Conservation (phyloP, 1,140 invertebrate species). For the Saccostrea cuccullata region DNA sequence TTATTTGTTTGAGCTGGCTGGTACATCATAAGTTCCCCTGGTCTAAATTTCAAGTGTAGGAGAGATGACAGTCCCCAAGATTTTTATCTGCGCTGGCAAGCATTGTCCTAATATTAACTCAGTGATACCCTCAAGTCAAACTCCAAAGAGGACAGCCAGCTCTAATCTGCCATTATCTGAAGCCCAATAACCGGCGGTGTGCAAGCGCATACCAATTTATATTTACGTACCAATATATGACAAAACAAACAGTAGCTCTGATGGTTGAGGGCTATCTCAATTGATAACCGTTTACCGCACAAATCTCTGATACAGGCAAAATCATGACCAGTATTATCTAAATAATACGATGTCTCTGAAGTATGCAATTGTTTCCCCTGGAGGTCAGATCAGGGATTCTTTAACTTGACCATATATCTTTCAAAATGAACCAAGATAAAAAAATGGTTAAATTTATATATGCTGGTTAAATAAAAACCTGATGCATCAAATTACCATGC, state of each 20-base stretch:
- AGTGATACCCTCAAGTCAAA: constrained; percentile 40
- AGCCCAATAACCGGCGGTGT: background rate
- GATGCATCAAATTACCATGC: background rate
- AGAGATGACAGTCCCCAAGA: constrained; percentile 12
- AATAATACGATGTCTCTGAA: background rate
- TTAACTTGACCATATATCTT: background rate
- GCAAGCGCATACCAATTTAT: constrained; percentile 20
- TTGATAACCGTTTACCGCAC: background rate
- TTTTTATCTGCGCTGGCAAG: background rate
- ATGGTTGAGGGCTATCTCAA: background rate
- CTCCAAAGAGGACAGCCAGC: constrained; percentile 28
- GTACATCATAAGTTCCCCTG: constrained; percentile 4
- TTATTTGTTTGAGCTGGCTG: constrained; percentile 21
- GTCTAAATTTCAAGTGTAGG: constrained; percentile 27
- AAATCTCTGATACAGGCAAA: background rate
- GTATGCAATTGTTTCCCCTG: background rate
- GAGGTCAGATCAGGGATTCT: background rate
- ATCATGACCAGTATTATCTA: background rate
- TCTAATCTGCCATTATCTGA: constrained; percentile 27
- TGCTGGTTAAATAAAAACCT: too few species aligned
- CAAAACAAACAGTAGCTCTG: constrained; percentile 36
- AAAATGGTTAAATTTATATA: background rate
- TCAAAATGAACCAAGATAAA: background rate
- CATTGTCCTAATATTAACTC: constrained; percentile 35
- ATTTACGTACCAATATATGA: constrained; percentile 33